Evolutionary conservation across 2,888 invertebrate species (phyloP).

Genomic region (Macrophya annulata): DNA sequence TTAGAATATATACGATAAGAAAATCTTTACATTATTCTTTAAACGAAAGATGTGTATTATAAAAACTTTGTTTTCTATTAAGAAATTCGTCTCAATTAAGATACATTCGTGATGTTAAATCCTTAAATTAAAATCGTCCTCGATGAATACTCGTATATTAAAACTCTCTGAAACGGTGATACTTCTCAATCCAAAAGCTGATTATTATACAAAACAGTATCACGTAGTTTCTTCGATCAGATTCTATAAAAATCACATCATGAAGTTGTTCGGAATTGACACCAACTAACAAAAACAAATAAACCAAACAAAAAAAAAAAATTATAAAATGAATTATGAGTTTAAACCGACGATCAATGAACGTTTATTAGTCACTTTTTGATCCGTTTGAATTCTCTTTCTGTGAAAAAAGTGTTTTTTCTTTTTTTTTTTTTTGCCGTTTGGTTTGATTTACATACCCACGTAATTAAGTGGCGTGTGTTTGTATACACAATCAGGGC

Average conservation of each 20-base stretch:
- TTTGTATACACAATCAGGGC: neutral
- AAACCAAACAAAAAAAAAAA: neutral
- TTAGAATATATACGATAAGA: too few relatives aligned
- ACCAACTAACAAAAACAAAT: neutral
- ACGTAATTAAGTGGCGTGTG: neutral
- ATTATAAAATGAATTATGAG: neutral
- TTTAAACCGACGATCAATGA: neutral
- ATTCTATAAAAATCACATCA: too few relatives aligned
- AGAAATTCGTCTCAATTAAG: neutral
- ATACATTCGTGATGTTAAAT: neutral
- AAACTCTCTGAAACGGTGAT: neutral
- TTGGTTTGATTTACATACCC: neutral
- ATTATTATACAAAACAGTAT: too few relatives aligned
- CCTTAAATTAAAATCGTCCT: neutral
- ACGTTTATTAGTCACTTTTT: too few relatives aligned
- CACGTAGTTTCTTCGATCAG: too few relatives aligned
- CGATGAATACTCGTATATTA: neutral
- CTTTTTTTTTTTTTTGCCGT: too few relatives aligned
- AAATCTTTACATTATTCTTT: too few relatives aligned
- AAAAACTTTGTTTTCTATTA: neutral
- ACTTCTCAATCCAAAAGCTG: neutral
- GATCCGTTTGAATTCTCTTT: too few relatives aligned
- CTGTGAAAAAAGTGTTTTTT: too few relatives aligned
- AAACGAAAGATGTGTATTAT: too few relatives aligned
- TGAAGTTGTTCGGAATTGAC: neutral